Percentiles rank a stretch among this genome's conserved stretches.
These are phyloP conservation scores for Tridacna crocea DNA, from an alignment of 2,888 invertebrate genomes.

Conservation along the genomic window DNA sequence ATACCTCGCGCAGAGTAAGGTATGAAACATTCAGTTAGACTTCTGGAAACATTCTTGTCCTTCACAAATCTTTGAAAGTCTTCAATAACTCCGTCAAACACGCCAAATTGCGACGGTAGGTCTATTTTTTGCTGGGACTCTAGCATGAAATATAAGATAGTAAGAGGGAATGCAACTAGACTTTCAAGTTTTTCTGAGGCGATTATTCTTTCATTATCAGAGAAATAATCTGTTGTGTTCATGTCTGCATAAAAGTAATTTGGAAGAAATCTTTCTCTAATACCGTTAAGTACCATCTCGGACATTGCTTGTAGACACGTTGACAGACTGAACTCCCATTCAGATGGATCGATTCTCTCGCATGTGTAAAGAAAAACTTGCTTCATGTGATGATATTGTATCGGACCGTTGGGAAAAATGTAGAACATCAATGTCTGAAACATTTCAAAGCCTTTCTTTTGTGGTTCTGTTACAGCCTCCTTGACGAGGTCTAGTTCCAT, in stretches of 20 bases:
- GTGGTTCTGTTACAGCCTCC: constrained; percentile 11
- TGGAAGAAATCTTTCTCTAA: background rate
- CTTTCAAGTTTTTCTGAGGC: background rate
- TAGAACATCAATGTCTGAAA: background rate
- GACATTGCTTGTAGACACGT: background rate
- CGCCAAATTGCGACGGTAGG: background rate
- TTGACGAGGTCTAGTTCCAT: background rate
- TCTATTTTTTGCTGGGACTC: background rate
- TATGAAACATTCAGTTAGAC: constrained; percentile 1
- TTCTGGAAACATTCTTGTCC: background rate
- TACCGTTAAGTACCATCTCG: background rate
- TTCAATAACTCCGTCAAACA: constrained; percentile 12
- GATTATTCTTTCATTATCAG: background rate
- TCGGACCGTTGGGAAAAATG: background rate
- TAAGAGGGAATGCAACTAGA: background rate
- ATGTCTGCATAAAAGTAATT: constrained; percentile 10
- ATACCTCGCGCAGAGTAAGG: constrained; percentile 1
- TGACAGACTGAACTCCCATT: background rate
- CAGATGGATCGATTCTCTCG: background rate
- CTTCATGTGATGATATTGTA: constrained; percentile 4
- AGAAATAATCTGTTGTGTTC: constrained; percentile 2
- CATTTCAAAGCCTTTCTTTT: constrained; percentile 2
- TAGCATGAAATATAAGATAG: constrained; percentile 7
- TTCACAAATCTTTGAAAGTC: constrained; percentile 2
- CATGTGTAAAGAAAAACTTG: constrained; percentile 24